Evolutionary conservation across 1,140 invertebrate genomes (phyloP).

Genomic region (Halyomorpha halys): DNA sequence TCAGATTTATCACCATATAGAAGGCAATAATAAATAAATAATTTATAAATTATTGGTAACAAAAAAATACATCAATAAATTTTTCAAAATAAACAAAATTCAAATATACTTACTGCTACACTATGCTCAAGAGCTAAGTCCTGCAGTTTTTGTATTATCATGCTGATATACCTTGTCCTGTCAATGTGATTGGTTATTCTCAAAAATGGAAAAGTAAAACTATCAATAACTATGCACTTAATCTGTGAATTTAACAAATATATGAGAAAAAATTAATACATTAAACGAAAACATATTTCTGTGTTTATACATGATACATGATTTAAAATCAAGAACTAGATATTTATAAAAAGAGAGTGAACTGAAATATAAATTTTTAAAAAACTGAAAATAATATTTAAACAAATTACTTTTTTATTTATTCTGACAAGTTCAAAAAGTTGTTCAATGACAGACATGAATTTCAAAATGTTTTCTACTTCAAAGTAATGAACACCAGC

Average conservation of each 20-base stretch:
- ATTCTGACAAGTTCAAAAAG: slow-evolving; percentile 23
- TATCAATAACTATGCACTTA: slow-evolving; percentile 31
- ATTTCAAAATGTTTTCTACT: slow-evolving; percentile 18
- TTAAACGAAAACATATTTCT: too few relatives aligned
- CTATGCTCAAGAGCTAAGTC: slow-evolving; percentile 23
- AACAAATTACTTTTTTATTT: slow-evolving; percentile 25
- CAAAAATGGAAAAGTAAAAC: slow-evolving; percentile 30
- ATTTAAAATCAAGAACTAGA: too few relatives aligned
- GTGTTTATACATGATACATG: too few relatives aligned
- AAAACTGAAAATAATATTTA: neutral
- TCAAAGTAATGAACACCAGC: slow-evolving; percentile 25
- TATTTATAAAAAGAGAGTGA: too few relatives aligned
- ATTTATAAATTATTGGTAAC: too few relatives aligned
- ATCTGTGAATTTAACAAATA: slow-evolving; percentile 24
- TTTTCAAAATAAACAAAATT: neutral
- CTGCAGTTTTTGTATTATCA: slow-evolving; percentile 25
- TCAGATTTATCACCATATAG: too few relatives aligned
- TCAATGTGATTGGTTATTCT: slow-evolving; percentile 26
- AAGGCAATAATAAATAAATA: too few relatives aligned
- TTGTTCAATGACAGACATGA: slow-evolving; percentile 23
- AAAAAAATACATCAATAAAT: neutral
- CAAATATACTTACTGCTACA: slow-evolving; percentile 30
- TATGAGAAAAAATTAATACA: too few relatives aligned
- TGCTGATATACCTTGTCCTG: slow-evolving; percentile 26
- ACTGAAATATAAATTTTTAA: too few relatives aligned